Evolutionary conservation across 2,888 invertebrate species (phyloP).

Genomic region (Tenthredo amoena): DNA sequence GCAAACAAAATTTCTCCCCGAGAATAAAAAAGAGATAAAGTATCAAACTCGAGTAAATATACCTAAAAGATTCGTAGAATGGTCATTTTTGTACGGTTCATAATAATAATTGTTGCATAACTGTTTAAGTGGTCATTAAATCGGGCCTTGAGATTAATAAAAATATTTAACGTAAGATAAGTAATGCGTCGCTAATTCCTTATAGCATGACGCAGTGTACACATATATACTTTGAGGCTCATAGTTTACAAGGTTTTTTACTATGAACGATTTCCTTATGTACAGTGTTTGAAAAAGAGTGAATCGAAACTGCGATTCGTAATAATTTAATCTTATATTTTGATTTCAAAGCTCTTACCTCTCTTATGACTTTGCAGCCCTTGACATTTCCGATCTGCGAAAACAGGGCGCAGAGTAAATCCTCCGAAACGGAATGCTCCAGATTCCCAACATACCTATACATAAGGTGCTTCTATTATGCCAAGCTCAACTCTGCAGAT

Average conservation of each 20-base stretch:
- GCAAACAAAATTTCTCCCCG: neutral
- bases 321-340: neutral
- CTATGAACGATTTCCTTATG: neutral
- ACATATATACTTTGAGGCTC: neutral
- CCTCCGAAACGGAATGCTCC: constrained; percentile 80
- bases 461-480: neutral
- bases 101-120: constrained; percentile 23
- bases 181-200: neutral
- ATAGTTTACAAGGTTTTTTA: neutral
- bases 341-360: constrained; percentile 71
- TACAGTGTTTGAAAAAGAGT: neutral
- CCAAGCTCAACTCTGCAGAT: neutral
- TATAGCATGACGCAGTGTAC: neutral
- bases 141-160: constrained; percentile 25
- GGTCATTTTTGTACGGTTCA: neutral
- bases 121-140: constrained; percentile 10
- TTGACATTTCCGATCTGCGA: constrained; percentile 82
- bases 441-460: constrained; percentile 81
- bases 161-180: neutral
- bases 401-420: constrained; percentile 81
- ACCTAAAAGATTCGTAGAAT: neutral
- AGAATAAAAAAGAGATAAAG: neutral
- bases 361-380: constrained; percentile 84
- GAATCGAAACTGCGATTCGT: neutral
- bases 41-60: neutral